A percentile compares a stretch with the other conserved stretches of the same genome.
Evolutionary conservation across 2,113 vertebrate genomes (phyloP).

Genomic region (Phrynocephalus versicolor): DNA sequence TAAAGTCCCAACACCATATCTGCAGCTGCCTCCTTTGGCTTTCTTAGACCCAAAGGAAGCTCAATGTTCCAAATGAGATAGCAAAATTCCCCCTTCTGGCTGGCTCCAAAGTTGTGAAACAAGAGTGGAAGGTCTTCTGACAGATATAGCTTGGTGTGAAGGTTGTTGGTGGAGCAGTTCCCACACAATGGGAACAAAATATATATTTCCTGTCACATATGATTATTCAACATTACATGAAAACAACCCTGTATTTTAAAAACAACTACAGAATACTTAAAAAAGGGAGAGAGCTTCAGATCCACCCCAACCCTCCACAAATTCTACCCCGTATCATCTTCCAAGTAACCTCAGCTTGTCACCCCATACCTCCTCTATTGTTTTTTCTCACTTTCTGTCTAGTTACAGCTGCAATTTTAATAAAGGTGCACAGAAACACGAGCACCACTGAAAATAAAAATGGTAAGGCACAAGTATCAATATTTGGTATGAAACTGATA

Average conservation of each 20-base stretch:
- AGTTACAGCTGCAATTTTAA: neutral
- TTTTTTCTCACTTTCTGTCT: neutral
- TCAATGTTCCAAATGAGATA: neutral
- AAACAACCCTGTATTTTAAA: too few relatives aligned
- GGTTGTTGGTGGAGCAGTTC: neutral
- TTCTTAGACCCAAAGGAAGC: neutral
- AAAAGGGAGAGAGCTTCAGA: too few relatives aligned
- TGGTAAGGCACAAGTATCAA: neutral
- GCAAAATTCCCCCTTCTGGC: neutral
- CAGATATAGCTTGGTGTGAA: neutral
- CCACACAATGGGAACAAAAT: neutral
- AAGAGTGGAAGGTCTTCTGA: neutral
- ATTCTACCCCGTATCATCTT: neutral
- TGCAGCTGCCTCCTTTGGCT: too few relatives aligned
- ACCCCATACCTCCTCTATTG: neutral
- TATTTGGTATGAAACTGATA: too few relatives aligned
- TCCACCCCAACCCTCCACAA: neutral
- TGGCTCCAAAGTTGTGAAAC: neutral
- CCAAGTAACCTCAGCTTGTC: neutral
- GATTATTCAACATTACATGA: too few relatives aligned
- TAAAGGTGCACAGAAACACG: neutral
- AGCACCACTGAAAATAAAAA: neutral
- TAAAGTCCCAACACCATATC: neutral
- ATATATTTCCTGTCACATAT: too few relatives aligned
- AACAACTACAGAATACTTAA: neutral